Conservation (phyloP, 2,113 vertebrate species). For the Connochaetes taurinus region DNA sequence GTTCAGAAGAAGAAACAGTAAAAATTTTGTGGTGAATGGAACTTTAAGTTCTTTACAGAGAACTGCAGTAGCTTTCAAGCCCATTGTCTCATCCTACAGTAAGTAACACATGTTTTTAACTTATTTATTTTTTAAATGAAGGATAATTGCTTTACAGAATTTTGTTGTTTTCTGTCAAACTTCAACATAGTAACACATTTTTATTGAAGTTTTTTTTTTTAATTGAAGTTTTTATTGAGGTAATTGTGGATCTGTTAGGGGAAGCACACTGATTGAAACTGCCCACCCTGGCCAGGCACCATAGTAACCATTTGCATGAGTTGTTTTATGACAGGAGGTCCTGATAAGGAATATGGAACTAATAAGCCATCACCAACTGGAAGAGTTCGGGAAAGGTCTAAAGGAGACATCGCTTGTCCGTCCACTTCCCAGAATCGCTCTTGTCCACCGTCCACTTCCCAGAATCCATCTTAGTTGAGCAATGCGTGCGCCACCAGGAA, state of each 20-base stretch:
- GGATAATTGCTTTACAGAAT: background rate
- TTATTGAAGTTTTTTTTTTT: background rate
- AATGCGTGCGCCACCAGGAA: too few species aligned
- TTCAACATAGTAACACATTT: background rate
- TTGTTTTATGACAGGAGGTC: too few species aligned
- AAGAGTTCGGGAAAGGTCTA: too few species aligned
- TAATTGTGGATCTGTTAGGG: background rate
- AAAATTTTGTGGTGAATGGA: background rate
- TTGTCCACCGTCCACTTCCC: too few species aligned
- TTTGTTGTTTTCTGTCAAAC: background rate
- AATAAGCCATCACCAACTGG: too few species aligned
- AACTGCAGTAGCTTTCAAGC: background rate
- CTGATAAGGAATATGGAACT: too few species aligned
- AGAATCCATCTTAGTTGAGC: too few species aligned
- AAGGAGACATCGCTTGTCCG: too few species aligned
- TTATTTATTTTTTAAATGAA: background rate
- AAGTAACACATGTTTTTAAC: background rate
- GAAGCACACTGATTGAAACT: too few species aligned
- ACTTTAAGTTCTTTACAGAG: background rate
- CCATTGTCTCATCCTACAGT: background rate
- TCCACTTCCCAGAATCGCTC: too few species aligned
- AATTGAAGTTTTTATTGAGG: constrained; percentile 6
- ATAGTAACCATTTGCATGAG: too few species aligned
- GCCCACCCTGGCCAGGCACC: too few species aligned
- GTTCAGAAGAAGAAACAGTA: background rate